A percentile compares a stretch with the other conserved stretches of the same genome.
These are phyloP conservation scores for Oreohelix idahoensis DNA, from an alignment of 1,140 invertebrate species.

Conservation along the genomic window DNA sequence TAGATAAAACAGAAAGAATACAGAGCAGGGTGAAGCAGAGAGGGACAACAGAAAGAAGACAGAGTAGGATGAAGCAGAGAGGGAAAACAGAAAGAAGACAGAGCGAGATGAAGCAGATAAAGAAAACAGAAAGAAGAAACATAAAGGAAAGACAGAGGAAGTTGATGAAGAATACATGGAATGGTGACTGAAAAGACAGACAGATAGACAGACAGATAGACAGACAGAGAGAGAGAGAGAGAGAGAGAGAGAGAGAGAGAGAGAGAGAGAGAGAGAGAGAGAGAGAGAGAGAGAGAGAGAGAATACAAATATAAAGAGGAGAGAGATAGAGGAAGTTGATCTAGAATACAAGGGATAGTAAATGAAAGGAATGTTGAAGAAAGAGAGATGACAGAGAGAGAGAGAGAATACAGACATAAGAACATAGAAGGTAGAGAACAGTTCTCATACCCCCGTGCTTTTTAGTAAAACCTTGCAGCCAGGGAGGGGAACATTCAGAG, in stretches of 20 bases:
- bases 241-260: background rate
- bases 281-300: background rate
- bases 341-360: background rate
- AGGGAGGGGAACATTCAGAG: no score
- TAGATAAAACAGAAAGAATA: background rate
- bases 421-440: no score
- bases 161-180: background rate
- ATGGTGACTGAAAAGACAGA: background rate
- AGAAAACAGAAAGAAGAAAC: conserved; percentile 2
- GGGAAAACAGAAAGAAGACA: background rate
- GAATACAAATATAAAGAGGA: no score
- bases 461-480: no score
- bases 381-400: background rate
- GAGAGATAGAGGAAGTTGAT: background rate
- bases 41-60: background rate
- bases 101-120: background rate
- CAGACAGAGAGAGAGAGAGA: background rate
- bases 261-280: background rate
- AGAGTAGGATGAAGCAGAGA: no score
- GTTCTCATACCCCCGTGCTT: no score
- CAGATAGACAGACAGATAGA: background rate
- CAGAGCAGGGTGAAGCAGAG: conserved; percentile 3
- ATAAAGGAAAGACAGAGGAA: background rate
- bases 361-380: background rate
- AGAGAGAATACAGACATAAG: no score